A percentile compares a stretch with the other conserved stretches of the same genome.
These are phyloP conservation scores for Hermaeophaga mercurialis DNA, from an alignment of 2,888 invertebrate genomes.

Conservation along the genomic window DNA sequence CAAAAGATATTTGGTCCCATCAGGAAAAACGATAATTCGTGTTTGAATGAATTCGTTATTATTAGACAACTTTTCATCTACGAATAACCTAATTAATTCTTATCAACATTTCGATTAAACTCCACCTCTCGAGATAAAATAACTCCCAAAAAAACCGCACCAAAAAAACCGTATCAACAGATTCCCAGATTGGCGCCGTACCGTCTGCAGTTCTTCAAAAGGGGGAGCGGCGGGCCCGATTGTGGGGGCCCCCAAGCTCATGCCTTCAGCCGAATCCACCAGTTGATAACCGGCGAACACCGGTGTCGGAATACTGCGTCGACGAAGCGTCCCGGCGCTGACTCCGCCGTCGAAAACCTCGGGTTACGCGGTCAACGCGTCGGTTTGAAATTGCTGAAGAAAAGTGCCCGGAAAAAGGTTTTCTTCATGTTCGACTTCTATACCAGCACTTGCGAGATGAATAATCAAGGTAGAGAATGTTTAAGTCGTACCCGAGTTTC, in stretches of 20 bases:
- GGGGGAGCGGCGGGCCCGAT: background rate
- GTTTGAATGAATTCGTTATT: no score
- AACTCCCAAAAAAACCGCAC: background rate
- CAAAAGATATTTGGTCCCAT: no score
- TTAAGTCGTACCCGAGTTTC: no score
- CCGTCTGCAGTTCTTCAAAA: background rate
- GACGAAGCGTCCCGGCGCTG: conserved; percentile 36
- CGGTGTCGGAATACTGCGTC: conserved; percentile 33
- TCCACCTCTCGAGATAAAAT: no score
- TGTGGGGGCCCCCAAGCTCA: background rate
- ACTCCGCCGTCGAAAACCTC: conserved; percentile 2
- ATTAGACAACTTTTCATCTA: no score
- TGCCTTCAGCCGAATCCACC: conserved; percentile 35
- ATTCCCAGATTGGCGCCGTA: background rate
- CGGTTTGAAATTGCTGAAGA: background rate
- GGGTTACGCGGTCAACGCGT: background rate
- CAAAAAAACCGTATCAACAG: background rate
- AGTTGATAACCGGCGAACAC: conserved; percentile 43
- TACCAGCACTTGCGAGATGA: conserved; percentile 36
- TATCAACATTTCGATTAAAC: no score
- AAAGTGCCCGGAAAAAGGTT: background rate
- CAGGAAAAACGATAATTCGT: no score
- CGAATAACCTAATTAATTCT: no score
- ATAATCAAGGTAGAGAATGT: conserved; percentile 32
- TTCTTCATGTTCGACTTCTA: conserved; percentile 30